Evolutionary conservation across 92 coral and sea anemone genomes (phyloP).

Genomic region (Virgularia gustaviana): DNA sequence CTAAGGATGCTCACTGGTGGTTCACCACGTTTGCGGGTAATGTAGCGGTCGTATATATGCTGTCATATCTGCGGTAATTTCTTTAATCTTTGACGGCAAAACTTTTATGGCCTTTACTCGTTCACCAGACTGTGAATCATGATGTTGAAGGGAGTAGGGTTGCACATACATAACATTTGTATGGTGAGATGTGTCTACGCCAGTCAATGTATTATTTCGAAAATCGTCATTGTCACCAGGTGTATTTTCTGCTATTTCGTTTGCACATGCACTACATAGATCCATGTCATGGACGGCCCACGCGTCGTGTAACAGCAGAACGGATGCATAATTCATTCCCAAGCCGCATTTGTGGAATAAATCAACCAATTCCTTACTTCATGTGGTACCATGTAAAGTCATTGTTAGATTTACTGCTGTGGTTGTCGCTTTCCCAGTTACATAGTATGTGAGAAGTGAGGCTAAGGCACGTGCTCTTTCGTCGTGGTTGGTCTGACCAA

Average conservation of each 20-base stretch:
- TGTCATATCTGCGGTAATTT: not conserved
- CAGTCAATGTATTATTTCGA: not conserved
- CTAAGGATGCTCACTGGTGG: not conserved
- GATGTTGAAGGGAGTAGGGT: not conserved
- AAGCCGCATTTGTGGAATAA: not conserved
- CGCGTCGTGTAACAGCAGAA: not conserved
- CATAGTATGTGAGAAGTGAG: not conserved
- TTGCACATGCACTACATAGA: not conserved
- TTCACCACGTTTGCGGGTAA: not conserved
- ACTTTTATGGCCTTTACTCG: not conserved
- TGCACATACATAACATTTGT: slow-evolving; percentile 6
- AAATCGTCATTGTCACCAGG: slow-evolving; percentile 6
- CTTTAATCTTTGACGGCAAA: not conserved
- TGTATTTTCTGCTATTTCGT: not conserved
- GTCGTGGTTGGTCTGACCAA: not conserved
- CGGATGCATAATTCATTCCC: not conserved
- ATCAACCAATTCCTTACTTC: not conserved
- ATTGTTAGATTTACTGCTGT: not conserved
- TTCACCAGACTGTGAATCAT: slow-evolving; percentile 9
- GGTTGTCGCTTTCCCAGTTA: not conserved
- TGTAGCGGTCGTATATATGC: not conserved
- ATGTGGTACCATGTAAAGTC: not conserved
- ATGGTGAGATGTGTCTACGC: not conserved
- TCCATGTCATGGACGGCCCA: not conserved
- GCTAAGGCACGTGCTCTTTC: not conserved